Conservation (phyloP, 2,797 vertebrate genomes). For the Diceros bicornis region DNA sequence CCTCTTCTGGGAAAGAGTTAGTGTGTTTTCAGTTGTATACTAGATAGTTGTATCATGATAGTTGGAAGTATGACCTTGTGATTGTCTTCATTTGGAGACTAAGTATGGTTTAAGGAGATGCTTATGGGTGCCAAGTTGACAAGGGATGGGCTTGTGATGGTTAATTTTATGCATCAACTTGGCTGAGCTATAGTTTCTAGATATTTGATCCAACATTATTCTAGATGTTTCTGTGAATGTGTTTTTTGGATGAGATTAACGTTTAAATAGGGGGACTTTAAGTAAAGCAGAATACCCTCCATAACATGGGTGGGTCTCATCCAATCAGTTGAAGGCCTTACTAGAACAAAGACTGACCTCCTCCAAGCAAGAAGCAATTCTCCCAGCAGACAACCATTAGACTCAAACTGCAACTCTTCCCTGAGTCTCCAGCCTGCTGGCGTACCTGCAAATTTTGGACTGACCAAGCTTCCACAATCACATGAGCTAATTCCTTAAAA, state of each 20-base stretch:
- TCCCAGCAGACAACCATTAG: background rate
- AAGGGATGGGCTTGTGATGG: background rate
- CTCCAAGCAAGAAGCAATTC: background rate
- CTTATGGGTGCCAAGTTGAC: background rate
- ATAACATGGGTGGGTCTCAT: background rate
- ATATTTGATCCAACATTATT: background rate
- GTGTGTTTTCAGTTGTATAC: background rate
- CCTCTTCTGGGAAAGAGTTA: background rate
- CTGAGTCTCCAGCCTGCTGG: background rate
- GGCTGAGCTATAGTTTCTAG: background rate
- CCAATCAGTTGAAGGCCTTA: background rate
- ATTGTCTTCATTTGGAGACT: background rate
- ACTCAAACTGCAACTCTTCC: background rate
- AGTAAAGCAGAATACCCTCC: background rate
- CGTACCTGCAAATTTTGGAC: background rate
- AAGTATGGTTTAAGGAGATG: background rate
- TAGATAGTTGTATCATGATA: background rate
- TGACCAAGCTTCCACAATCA: background rate
- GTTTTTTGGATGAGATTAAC: constrained; percentile 9
- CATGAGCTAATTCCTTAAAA: constrained; percentile 13
- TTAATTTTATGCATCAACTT: background rate
- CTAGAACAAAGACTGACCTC: background rate
- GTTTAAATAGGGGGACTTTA: background rate
- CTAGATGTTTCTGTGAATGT: background rate
- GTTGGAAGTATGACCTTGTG: background rate